phyloP scores from a whole-genome alignment of 64 coral and sea anemone genomes.

The Platygyra sinensis region DNA sequence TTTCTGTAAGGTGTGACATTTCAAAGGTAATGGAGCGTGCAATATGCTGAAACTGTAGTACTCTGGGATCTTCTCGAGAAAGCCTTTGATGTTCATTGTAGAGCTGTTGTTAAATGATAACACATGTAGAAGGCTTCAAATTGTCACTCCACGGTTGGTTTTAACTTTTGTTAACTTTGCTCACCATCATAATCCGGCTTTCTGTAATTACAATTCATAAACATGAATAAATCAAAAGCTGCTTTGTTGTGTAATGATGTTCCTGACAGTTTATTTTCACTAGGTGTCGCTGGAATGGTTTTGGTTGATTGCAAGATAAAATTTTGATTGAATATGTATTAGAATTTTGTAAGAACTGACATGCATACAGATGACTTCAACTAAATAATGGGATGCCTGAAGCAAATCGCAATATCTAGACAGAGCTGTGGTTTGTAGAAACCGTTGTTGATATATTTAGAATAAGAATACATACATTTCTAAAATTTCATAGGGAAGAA shows the following conservation, averaged over 20 bases:
- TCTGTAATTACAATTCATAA: background rate
- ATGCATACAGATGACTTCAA: background rate
- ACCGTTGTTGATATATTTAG: background rate
- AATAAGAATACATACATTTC: background rate
- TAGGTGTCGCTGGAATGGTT: background rate
- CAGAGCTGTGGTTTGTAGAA: background rate
- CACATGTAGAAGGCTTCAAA: background rate
- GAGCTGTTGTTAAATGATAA: background rate
- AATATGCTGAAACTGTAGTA: background rate
- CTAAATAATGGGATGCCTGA: background rate
- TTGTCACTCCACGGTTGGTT: background rate
- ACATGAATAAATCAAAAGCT: background rate
- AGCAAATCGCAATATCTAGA: background rate
- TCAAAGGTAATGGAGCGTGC: background rate
- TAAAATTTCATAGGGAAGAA: background rate
- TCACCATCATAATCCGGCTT: background rate
- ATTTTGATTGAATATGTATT: background rate
- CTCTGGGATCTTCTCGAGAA: background rate
- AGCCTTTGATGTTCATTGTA: background rate
- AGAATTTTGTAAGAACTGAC: background rate
- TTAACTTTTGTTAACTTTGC: constrained; percentile 10
- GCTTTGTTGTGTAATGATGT: background rate
- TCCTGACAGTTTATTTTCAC: background rate
- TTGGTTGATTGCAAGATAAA: background rate
- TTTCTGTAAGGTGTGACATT: constrained; percentile 21